Conservation (phyloP, 2,797 vertebrate species). For the Tamandua tetradactyla region DNA sequence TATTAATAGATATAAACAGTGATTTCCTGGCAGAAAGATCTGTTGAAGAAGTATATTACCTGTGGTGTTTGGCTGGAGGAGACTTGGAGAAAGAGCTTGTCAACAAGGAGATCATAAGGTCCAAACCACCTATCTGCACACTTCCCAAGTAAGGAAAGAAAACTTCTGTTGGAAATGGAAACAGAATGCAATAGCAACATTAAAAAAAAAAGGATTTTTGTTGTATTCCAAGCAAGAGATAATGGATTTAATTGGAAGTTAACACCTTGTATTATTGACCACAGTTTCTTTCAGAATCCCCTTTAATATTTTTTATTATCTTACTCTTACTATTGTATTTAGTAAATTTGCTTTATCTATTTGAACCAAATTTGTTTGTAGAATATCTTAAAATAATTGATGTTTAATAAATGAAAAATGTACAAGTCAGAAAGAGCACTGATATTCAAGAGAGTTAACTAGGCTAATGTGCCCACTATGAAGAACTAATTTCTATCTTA, state of each 20-base stretch:
- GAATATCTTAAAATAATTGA: neutral
- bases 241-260: neutral
- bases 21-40: constrained; percentile 94
- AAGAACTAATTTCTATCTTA: neutral
- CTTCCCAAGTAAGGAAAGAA: constrained; percentile 92
- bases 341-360: neutral
- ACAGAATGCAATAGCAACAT: neutral
- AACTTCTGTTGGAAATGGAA: neutral
- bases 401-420: constrained; percentile 7
- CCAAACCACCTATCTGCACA: constrained; percentile 97
- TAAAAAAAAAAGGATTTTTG: neutral
- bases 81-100: constrained; percentile 98
- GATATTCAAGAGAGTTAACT: neutral
- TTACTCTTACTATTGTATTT: neutral
- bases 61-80: constrained; percentile 98
- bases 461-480: neutral
- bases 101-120: constrained; percentile 97
- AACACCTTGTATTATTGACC: neutral
- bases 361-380: neutral
- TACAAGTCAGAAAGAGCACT: neutral
- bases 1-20: constrained; percentile 86
- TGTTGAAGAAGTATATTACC: constrained; percentile 97
- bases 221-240: constrained; percentile 17
- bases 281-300: constrained; percentile 19
- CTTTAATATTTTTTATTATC: neutral